Conservation (phyloP, 2,888 invertebrate genomes). For the Mamestra brassicae region DNA sequence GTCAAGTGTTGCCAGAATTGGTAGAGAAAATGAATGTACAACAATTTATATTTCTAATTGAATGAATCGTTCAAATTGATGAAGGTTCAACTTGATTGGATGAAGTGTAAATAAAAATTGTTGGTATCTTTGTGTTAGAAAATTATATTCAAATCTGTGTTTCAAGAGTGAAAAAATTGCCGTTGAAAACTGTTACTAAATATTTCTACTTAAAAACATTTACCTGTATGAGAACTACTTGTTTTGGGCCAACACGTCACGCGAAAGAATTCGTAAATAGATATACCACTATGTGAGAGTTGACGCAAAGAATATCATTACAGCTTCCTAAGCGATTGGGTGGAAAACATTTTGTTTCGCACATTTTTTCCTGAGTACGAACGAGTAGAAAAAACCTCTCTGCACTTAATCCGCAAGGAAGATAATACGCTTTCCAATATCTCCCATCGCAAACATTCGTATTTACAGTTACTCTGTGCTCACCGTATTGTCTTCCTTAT, state of each 20-base stretch:
- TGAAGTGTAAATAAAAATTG: conserved; percentile 15
- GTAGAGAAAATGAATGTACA: conserved; percentile 31
- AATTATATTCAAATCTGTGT: neutral
- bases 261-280: neutral
- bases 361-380: conserved; percentile 10
- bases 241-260: neutral
- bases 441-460: conserved; percentile 52
- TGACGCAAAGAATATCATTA: neutral
- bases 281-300: neutral
- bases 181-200: neutral
- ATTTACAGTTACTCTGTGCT: conserved; percentile 59
- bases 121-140: neutral
- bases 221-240: no score
- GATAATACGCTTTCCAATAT: conserved; percentile 54
- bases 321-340: conserved; percentile 9
- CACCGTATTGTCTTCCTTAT: conserved; percentile 48
- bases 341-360: conserved; percentile 18
- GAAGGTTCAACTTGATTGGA: neutral
- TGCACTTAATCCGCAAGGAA: conserved; percentile 41
- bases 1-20: conserved; percentile 56
- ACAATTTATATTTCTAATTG: conserved; percentile 34
- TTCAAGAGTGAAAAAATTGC: neutral
- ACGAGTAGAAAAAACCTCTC: conserved; percentile 6
- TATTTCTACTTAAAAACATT: no score
- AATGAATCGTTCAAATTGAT: conserved; percentile 39